Evolutionary conservation across 2,797 vertebrate species (phyloP).

Genomic region (Lateolabrax maculatus): DNA sequence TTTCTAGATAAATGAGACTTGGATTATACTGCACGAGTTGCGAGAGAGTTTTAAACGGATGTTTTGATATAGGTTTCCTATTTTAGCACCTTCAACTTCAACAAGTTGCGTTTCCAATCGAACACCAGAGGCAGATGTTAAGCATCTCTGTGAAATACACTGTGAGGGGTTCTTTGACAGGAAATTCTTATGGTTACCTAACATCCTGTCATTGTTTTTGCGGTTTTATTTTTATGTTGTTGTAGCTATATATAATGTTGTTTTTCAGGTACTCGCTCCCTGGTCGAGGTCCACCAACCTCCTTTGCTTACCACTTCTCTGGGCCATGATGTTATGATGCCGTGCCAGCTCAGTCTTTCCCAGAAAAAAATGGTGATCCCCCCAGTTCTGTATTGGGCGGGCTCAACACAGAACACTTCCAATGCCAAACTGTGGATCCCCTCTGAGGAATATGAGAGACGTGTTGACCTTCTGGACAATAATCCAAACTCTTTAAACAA

Average conservation of each 20-base stretch:
- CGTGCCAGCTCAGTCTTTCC: slow-evolving; percentile 55
- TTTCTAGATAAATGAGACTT: too few relatives aligned
- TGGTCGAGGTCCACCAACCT: slow-evolving; percentile 58
- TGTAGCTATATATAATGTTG: too few relatives aligned
- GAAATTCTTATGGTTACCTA: background rate
- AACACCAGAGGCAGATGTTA: background rate
- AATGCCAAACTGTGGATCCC: background rate
- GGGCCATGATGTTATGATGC: slow-evolving; percentile 41
- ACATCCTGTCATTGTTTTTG: background rate
- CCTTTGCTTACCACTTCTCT: slow-evolving; percentile 51
- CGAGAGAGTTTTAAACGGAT: too few relatives aligned
- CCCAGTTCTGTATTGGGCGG: slow-evolving; percentile 69
- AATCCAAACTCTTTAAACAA: slow-evolving; percentile 18
- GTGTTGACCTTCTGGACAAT: slow-evolving; percentile 40
- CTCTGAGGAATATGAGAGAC: background rate
- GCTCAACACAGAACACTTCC: fast-evolving
- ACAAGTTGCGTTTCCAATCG: too few relatives aligned
- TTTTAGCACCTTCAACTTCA: too few relatives aligned
- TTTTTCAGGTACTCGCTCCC: slow-evolving; percentile 45
- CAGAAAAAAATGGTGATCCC: fast-evolving
- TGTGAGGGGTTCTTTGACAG: background rate
- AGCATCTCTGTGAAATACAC: too few relatives aligned
- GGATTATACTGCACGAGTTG: too few relatives aligned
- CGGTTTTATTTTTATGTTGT: background rate
- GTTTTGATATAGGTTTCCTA: too few relatives aligned